Evolutionary conservation across 2,113 vertebrate species (phyloP).

Genomic region (Arvicanthis niloticus): DNA sequence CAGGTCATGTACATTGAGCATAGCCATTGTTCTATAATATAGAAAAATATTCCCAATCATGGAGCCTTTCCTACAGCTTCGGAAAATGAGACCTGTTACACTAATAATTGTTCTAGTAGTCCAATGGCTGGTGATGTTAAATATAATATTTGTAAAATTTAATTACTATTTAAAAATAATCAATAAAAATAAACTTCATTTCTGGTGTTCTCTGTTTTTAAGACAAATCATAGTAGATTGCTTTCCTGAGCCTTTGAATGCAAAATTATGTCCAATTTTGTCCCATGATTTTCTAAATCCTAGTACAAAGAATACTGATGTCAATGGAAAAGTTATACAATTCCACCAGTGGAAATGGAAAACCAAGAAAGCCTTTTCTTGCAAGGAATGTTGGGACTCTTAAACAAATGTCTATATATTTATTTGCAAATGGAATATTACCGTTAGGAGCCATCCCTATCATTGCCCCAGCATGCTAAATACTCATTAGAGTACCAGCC

Average conservation of each 20-base stretch:
- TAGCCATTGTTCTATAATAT: neutral
- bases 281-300: neutral
- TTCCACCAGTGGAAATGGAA: neutral
- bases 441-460: neutral
- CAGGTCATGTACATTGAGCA: neutral
- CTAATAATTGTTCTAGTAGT: neutral
- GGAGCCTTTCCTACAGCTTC: neutral
- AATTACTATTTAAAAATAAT: neutral
- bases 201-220: neutral
- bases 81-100: neutral
- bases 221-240: neutral
- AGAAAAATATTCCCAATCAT: neutral
- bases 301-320: neutral
- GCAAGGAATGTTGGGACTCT: neutral
- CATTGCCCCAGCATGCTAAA: neutral
- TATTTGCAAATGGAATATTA: neutral
- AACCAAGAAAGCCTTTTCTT: neutral
- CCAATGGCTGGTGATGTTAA: neutral
- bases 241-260: conserved; percentile 24
- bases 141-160: neutral
- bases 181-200: neutral
- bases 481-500: neutral
- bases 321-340: neutral
- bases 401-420: neutral
- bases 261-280: neutral